These are phyloP conservation scores for Dasypolia templi DNA, from an alignment of 2,888 invertebrate species.

Conservation along the genomic window DNA sequence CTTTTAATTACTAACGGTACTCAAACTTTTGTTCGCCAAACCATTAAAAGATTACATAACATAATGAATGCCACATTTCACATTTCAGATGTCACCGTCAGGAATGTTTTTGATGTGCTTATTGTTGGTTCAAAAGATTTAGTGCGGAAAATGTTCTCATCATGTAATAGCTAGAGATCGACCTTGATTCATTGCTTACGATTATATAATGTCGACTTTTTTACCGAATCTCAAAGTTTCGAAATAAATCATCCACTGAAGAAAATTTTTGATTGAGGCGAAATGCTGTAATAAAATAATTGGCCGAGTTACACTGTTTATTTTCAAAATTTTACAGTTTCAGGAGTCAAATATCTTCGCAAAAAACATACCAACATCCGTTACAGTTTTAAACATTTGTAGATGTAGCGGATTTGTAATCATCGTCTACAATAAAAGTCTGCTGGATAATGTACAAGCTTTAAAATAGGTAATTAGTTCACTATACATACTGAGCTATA, in stretches of 20 bases:
- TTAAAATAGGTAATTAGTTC: conserved; percentile 51
- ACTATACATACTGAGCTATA: conserved; percentile 40
- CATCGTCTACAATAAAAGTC: conserved; percentile 40
- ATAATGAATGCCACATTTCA: conserved; percentile 47
- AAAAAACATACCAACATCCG: conserved; percentile 49
- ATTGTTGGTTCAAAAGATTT: conserved; percentile 52
- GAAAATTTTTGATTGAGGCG: conserved; percentile 9
- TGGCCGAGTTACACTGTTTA: conserved; percentile 36
- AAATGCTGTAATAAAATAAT: background rate
- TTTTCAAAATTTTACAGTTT: conserved; percentile 41
- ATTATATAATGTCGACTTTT: conserved; percentile 20
- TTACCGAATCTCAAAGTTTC: conserved; percentile 1
- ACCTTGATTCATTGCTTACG: conserved; percentile 25
- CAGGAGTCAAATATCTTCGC: conserved; percentile 25
- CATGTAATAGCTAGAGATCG: conserved; percentile 24
- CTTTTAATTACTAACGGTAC: conserved; percentile 56
- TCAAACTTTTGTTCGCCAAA: conserved; percentile 50
- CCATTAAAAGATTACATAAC: conserved; percentile 53
- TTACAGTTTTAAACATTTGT: conserved; percentile 45
- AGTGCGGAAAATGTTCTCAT: conserved; percentile 44
- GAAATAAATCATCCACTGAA: conserved; percentile 14
- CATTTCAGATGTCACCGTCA: conserved; percentile 52
- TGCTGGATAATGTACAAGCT: conserved; percentile 31
- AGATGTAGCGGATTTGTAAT: conserved; percentile 32
- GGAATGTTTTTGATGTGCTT: conserved; percentile 60